Conservation (phyloP, 2,797 vertebrate genomes). For the Tapera naevia region DNA sequence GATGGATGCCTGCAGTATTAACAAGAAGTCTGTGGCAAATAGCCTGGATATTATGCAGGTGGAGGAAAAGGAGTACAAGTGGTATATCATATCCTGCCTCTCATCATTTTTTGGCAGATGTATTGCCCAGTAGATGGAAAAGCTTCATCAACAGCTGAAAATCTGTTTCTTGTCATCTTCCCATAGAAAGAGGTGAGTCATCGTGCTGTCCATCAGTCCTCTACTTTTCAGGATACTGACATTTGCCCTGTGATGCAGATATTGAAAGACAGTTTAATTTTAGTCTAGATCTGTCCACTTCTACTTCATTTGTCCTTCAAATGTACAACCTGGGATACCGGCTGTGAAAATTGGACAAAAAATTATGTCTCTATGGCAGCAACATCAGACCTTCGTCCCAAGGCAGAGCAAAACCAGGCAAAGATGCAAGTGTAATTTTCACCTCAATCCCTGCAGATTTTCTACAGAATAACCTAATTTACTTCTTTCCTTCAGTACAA, state of each 20-base stretch:
- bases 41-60: conserved; percentile 57
- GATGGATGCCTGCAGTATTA: conserved; percentile 21
- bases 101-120: conserved; percentile 74
- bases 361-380: conserved; percentile 3
- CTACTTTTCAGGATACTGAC: conserved; percentile 35
- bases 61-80: conserved; percentile 35
- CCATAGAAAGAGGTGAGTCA: conserved; percentile 61
- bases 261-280: conserved; percentile 73
- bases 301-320: conserved; percentile 62
- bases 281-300: conserved; percentile 36
- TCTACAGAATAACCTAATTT: conserved; percentile 41
- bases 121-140: conserved; percentile 71
- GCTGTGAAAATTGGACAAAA: conserved; percentile 44
- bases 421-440: conserved; percentile 50
- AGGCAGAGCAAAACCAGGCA: conserved; percentile 15
- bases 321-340: neutral
- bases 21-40: conserved; percentile 16
- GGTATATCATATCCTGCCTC: conserved; percentile 70
- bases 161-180: conserved; percentile 80
- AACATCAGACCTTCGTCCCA: conserved; percentile 11
- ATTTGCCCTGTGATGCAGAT: conserved; percentile 68
- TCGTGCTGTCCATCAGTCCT: conserved; percentile 66
- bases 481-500: conserved; percentile 25
- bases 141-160: conserved; percentile 69
- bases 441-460: conserved; percentile 36